Base-by-base conservation (phyloP, 2,797 vertebrate genomes). In the Gallinago nigripennis region DNA sequence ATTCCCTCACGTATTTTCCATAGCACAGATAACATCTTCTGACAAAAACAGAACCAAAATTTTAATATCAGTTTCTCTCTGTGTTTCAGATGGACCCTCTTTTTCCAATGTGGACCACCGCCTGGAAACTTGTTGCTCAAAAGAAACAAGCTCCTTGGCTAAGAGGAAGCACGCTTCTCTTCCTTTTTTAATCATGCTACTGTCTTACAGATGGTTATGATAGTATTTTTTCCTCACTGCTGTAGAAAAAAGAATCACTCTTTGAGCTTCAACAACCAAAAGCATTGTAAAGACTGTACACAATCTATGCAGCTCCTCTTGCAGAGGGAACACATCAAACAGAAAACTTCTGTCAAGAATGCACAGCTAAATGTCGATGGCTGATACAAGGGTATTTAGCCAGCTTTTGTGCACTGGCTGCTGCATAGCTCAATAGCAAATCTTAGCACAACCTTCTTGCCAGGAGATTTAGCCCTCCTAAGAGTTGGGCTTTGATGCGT, bases 401-500 rank as follows among this genome's bases (percentile, higher is more conserved):
- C 66, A 70, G 83, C 70, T 91, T 89, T 78, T 89, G 60, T 86
- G 78, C 57, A 41, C 57, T 71, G 68, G 43, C 41, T 82, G 92
- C 45, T 50, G 48, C 64, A 57, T 2, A 70, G 58, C 80, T 87
- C 60, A 92, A 80, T 6, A 86, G 82, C 53, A 87, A 86, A 85
- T 85, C 78, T 87, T 71, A 88, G 78, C 72, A 56, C 75, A 91
- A 93, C 91, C 78, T 87, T 66, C 92, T 78, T 89, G 92, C 90
- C 92, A 93, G 86, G 78, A 96, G 92, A 96, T 77, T 91, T 41
- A 94, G 82, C 68, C 78, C 71, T 94, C 86, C 86, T 78, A 64
- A 57, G 88, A 87, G 78, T 23, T 87, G n/a, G 53, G 86, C 94
- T 97, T 94, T 85, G 86, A 94, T 82, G 92, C 12, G 2, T 91